Conservation (phyloP, 1,140 invertebrate species). For the Drosophila equinoxialis region DNA sequence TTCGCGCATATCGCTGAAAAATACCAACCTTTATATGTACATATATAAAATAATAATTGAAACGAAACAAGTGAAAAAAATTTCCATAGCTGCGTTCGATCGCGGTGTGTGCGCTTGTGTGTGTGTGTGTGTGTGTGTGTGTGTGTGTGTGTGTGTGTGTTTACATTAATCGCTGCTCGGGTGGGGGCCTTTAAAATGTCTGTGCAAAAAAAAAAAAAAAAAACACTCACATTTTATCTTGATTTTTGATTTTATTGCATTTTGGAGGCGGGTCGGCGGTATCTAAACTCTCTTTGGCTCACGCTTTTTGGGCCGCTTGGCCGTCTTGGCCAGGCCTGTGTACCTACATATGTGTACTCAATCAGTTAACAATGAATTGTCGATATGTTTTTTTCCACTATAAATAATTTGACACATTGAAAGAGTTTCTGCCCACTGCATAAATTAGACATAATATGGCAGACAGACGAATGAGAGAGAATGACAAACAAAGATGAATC, state of each 20-base stretch:
- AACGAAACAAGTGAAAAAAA: slow-evolving; percentile 22
- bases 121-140: background rate
- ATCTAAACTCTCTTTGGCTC: slow-evolving; percentile 1
- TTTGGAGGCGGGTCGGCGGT: slow-evolving; percentile 19
- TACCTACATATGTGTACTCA: slow-evolving; percentile 28
- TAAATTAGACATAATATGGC: slow-evolving; percentile 64
- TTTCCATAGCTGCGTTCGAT: slow-evolving; percentile 7
- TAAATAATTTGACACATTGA: slow-evolving; percentile 67
- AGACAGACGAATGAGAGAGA: slow-evolving; percentile 19
- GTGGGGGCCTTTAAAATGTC: slow-evolving; percentile 6
- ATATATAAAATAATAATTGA: slow-evolving; percentile 25
- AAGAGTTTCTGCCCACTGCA: slow-evolving; percentile 34
- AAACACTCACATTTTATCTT: background rate
- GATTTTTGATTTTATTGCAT: slow-evolving; percentile 27
- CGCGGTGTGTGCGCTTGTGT: background rate
- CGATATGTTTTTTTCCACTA: slow-evolving; percentile 44
- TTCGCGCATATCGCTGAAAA: slow-evolving; percentile 21
- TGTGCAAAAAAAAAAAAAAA: background rate
- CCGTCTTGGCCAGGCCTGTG: background rate
- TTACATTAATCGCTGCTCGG: slow-evolving; percentile 8
- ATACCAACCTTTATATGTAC: no score
- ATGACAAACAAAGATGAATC: slow-evolving; percentile 1
- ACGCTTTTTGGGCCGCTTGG: background rate
- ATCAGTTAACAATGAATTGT: slow-evolving; percentile 61
- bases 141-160: background rate